Conservation (phyloP, 92 coral and sea anemone genomes). For the Bergia puertoricense region DNA sequence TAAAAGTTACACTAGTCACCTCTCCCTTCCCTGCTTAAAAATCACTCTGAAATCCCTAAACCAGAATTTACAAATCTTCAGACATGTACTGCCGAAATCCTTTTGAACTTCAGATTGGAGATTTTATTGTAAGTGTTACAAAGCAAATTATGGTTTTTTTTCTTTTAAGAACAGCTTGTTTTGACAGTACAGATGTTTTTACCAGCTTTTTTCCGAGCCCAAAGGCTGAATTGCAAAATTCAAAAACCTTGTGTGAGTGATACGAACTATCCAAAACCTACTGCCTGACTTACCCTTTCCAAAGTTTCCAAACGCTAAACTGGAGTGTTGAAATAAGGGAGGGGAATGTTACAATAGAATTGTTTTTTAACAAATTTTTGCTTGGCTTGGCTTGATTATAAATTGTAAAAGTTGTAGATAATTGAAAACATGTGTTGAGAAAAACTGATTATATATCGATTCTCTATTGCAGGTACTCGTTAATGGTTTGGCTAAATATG, state of each 20-base stretch:
- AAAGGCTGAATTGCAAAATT: background rate
- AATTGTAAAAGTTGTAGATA: background rate
- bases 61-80: too few relatives aligned
- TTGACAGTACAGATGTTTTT: background rate
- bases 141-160: background rate
- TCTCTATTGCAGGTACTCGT: background rate
- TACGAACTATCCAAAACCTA: background rate
- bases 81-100: background rate
- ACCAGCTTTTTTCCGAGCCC: background rate
- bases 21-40: too few relatives aligned
- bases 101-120: background rate
- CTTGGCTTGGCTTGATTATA: too few relatives aligned
- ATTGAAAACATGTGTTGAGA: background rate
- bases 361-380: background rate
- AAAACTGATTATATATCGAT: background rate
- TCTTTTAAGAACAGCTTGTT: background rate
- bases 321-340: background rate
- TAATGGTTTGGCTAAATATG: background rate
- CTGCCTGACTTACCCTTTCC: background rate
- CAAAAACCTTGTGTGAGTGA: background rate
- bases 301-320: background rate
- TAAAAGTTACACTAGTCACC: too few relatives aligned
- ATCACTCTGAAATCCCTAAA: background rate
- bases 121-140: background rate
- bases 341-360: background rate